Conservation (phyloP, 2,888 invertebrate genomes). For the Synergus laeviventris region DNA sequence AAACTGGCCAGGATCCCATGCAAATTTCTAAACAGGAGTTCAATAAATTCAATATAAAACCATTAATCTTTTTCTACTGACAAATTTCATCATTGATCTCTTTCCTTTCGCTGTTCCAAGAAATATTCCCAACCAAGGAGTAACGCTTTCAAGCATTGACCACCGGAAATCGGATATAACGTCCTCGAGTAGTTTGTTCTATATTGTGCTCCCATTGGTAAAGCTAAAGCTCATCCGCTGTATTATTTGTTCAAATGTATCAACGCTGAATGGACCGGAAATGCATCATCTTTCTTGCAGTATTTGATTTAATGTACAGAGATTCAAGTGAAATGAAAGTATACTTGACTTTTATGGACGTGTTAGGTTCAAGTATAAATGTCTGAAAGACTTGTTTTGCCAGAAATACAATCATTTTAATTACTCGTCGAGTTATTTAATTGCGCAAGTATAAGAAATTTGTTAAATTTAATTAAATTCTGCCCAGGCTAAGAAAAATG, state of each 20-base stretch:
- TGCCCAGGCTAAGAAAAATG: background rate
- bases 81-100: background rate
- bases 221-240: background rate
- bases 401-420: background rate
- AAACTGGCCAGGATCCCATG: no score
- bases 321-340: background rate
- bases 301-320: background rate
- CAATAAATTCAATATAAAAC: background rate
- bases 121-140: background rate
- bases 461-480: background rate
- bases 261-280: slow-evolving; percentile 7
- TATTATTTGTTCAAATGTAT: background rate
- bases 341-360: background rate
- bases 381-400: background rate
- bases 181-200: background rate
- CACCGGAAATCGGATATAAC: background rate
- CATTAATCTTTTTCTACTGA: background rate
- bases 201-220: background rate
- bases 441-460: background rate
- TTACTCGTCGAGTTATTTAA: background rate
- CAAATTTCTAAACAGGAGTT: no score
- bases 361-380: background rate
- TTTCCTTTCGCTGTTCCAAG: background rate
- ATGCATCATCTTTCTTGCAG: background rate
- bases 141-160: background rate